These are phyloP conservation scores for Pseudococcus viburni DNA, from an alignment of 2,888 invertebrate genomes.

Conservation along the genomic window DNA sequence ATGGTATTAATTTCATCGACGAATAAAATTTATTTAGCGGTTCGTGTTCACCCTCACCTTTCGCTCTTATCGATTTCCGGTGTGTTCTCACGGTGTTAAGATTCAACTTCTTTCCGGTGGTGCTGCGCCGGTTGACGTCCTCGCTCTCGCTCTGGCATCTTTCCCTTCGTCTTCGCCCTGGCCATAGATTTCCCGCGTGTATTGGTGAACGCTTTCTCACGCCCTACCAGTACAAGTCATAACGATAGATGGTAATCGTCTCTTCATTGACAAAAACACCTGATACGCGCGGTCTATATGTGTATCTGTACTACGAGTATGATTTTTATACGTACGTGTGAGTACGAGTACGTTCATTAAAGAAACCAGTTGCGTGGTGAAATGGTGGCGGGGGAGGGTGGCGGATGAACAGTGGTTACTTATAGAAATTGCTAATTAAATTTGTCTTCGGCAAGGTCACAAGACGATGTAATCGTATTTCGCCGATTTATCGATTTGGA, in stretches of 20 bases:
- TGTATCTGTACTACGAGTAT: background rate
- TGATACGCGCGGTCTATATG: constrained; percentile 18
- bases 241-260: constrained; percentile 57
- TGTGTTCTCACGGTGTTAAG: constrained; percentile 66
- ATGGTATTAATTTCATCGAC: constrained; percentile 64
- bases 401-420: constrained; percentile 24
- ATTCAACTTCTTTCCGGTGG: constrained; percentile 65
- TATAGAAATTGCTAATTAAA: constrained; percentile 33
- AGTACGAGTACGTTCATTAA: background rate
- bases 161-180: constrained; percentile 51
- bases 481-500: background rate
- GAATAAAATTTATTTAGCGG: constrained; percentile 64
- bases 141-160: constrained; percentile 30
- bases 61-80: constrained; percentile 60
- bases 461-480: background rate
- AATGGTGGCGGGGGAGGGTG: background rate
- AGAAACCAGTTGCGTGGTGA: constrained; percentile 16
- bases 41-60: constrained; percentile 64
- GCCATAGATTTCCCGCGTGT: constrained; percentile 47
- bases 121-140: constrained; percentile 38
- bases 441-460: constrained; percentile 5
- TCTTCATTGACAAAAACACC: constrained; percentile 50
- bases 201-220: constrained; percentile 60
- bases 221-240: constrained; percentile 64
- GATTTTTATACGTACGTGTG: background rate